Base-by-base conservation (phyloP, 2,797 vertebrate species). In the Chloroceryle amazona region DNA sequence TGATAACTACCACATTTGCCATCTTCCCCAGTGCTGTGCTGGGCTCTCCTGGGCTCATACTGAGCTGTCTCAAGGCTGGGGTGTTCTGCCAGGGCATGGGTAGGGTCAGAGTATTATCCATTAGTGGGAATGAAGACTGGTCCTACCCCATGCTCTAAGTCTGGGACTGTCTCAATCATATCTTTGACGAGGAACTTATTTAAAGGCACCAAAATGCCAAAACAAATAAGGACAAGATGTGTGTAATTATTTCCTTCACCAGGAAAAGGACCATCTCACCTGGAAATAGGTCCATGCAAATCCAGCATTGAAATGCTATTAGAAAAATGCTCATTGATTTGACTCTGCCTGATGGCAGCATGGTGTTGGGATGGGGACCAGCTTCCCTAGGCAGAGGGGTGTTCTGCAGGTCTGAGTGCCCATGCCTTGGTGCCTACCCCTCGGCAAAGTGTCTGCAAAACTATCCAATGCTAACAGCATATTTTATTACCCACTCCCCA, bases 151-250 rank as follows among this genome's bases (percentile, higher is more conserved):
- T 52, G 13, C 51, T 65, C 41, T 35, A 52, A 51, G 16, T 44
- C 29, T 52, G 65, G 37, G 42, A 29, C 9, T 20, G 21, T 55
- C n/a, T 75, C 23, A 17, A 26, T 31, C 17, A 14, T 9, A 8
- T 1, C 23, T 9, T 10, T 33, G 10, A 10, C 22, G 19, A 28
- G 14, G 25, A 80, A 79, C 35, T 1, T 79, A 58, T 76, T 80
- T 44, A 76, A 82, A 76, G n/a, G 31, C 47, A 51, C 19, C 29
- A 54, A 19, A 0, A 3, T 5, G 21, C 72, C 4, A 3, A 72
- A 79, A 49, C 3, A 58, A 84, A 68, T 11, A 29, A 57, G 10
- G 37, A 42, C 17, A 3, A 7, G 33, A 20, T 0, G 0, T 7
- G 11, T 39, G 26, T 61, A 66, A 92, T 62, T 33, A 35, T 10